Evolutionary conservation across 2,888 invertebrate species (phyloP).

Genomic region (Ochropleura plecta): DNA sequence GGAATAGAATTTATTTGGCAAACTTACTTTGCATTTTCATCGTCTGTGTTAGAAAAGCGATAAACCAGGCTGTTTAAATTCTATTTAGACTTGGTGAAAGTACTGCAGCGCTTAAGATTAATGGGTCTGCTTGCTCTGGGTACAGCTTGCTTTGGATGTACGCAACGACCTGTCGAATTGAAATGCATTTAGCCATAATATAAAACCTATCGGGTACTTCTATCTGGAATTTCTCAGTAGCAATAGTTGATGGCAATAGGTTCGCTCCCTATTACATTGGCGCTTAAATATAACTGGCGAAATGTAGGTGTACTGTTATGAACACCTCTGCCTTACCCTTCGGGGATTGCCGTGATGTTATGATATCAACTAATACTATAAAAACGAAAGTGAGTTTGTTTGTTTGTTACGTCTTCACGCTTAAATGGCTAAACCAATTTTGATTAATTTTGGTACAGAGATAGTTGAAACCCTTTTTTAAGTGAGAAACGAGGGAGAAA

Average conservation of each 20-base stretch:
- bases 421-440: too few relatives aligned
- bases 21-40: not conserved
- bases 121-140: not conserved
- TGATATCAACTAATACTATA: too few relatives aligned
- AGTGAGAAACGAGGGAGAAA: too few relatives aligned
- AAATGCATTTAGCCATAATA: not conserved
- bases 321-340: not conserved
- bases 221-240: not conserved
- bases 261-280: too few relatives aligned
- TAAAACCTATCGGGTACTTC: not conserved
- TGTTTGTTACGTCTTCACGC: too few relatives aligned
- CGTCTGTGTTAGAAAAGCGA: not conserved
- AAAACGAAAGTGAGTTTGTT: too few relatives aligned
- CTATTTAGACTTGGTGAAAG: not conserved
- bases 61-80: constrained; percentile 26
- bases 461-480: too few relatives aligned
- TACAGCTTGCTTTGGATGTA: not conserved
- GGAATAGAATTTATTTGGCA: not conserved
- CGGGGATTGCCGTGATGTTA: too few relatives aligned
- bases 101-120: not conserved
- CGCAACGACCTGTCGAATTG: not conserved
- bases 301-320: too few relatives aligned
- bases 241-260: not conserved
- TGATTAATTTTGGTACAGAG: too few relatives aligned
- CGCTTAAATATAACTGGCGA: too few relatives aligned